phyloP scores from a whole-genome alignment of 2,888 invertebrate genomes.

The Amphiduros pacificus region DNA sequence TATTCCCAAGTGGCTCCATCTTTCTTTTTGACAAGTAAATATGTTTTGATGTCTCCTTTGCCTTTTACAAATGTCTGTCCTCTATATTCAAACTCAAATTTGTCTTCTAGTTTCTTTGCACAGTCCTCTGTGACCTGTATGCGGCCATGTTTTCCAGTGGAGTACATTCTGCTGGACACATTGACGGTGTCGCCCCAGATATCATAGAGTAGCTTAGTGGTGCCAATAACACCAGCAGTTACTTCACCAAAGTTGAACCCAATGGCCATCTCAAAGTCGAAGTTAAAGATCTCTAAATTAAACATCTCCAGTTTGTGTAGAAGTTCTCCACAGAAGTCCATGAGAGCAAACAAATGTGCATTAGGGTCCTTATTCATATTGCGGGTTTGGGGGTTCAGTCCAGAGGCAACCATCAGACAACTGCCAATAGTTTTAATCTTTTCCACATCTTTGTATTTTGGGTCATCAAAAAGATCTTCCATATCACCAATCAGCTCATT shows the following conservation, averaged over 20 bases:
- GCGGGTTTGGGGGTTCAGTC: constrained; percentile 80
- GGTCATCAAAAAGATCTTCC: constrained; percentile 83
- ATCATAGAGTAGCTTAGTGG: constrained; percentile 92
- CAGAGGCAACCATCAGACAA: constrained; percentile 97
- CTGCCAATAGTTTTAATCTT: constrained; percentile 96
- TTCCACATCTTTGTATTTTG: constrained; percentile 84
- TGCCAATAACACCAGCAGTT: constrained; percentile 93
- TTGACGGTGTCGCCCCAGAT: constrained; percentile 99
- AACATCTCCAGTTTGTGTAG: constrained; percentile 66
- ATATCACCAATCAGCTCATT: constrained; percentile 96
- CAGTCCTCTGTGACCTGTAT: constrained; percentile 65
- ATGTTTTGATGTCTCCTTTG: constrained; percentile 93
- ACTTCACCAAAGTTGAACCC: constrained; percentile 94
- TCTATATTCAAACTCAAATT: constrained; percentile 86
- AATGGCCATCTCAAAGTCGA: constrained; percentile 63
- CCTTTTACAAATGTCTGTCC: constrained; percentile 96
- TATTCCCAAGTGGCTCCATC: constrained; percentile 19
- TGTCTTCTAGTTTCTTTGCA: constrained; percentile 67
- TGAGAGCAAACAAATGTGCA: constrained; percentile 80
- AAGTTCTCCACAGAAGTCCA: constrained; percentile 90
- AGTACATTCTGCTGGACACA: constrained; percentile 96
- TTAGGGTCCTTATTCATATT: constrained; percentile 71
- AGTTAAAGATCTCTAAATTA: constrained; percentile 59
- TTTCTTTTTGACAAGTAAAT: constrained; percentile 64
- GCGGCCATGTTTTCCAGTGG: constrained; percentile 84